These are phyloP conservation scores for Cephus cinctus DNA, from an alignment of 1,140 invertebrate species.

Conservation along the genomic window DNA sequence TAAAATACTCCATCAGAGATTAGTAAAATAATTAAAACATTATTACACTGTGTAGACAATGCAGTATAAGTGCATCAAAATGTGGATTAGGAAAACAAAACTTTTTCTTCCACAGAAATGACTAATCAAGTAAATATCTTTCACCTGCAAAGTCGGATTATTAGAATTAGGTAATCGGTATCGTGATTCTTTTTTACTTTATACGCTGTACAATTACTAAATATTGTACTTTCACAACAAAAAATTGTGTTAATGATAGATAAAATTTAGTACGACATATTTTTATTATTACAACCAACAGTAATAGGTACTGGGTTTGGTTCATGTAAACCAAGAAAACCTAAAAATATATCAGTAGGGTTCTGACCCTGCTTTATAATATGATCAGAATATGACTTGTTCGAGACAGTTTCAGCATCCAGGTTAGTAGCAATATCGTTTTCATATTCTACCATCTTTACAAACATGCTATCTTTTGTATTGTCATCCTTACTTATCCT, in stretches of 20 bases:
- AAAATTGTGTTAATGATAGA: no score
- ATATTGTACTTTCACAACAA: background rate
- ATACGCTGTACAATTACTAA: background rate
- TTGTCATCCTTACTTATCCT: background rate
- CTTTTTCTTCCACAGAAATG: no score
- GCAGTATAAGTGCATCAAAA: no score
- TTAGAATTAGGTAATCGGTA: background rate
- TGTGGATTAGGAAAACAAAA: no score
- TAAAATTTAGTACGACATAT: no score
- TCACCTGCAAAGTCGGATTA: background rate
- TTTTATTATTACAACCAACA: no score
- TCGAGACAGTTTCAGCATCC: slow-evolving; percentile 1
- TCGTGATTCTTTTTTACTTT: background rate
- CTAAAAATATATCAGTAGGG: slow-evolving; percentile 32
- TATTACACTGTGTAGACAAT: no score
- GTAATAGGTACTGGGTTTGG: slow-evolving; percentile 17
- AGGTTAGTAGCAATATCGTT: background rate
- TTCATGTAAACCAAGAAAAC: slow-evolving; percentile 28
- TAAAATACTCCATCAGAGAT: no score
- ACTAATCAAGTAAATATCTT: background rate
- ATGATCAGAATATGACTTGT: slow-evolving; percentile 3
- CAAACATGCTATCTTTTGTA: slow-evolving; percentile 14
- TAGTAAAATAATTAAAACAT: no score
- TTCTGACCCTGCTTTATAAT: slow-evolving; percentile 11
- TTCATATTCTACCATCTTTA: slow-evolving; percentile 19